Evolutionary conservation across 2,797 vertebrate genomes (phyloP).

Genomic region (Pseudochirops cupreus): DNA sequence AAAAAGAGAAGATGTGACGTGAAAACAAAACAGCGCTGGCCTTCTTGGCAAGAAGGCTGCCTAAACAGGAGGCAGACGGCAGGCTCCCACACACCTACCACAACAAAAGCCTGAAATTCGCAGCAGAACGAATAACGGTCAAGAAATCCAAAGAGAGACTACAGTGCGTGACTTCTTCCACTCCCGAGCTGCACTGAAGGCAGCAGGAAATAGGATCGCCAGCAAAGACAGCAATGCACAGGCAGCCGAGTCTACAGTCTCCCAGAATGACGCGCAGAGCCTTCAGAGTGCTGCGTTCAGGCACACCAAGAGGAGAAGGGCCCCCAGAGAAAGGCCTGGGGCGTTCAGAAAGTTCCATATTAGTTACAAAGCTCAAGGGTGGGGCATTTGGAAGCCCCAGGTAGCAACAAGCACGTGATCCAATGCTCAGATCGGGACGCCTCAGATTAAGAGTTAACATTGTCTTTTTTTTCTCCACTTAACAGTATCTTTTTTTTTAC

Average conservation of each 20-base stretch:
- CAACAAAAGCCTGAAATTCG: neutral
- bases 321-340: neutral
- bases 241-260: neutral
- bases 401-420: neutral
- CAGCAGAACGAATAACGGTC: neutral
- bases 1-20: neutral
- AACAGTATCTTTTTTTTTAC: neutral
- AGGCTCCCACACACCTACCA: neutral
- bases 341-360: neutral
- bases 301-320: neutral
- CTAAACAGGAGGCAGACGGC: neutral
- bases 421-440: neutral
- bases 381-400: neutral
- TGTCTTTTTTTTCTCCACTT: neutral
- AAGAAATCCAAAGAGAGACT: neutral
- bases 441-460: neutral
- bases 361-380: neutral
- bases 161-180: neutral
- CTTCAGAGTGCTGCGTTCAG: neutral
- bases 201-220: neutral
- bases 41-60: neutral
- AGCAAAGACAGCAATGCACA: neutral
- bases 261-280: neutral
- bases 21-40: neutral
- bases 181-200: neutral